phyloP scores from a whole-genome alignment of 2,113 vertebrate genomes.

The sheep (Ovis aries) region ARS-UI_Ramb_v3.0 NC_056074.1:10467001-10467500 shows the following conservation, averaged over 20 bases:
- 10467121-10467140: not conserved
- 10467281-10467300: not conserved
- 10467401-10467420: not conserved
- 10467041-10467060: conserved; percentile 34
- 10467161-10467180: not conserved
- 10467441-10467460: not conserved
- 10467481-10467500: not conserved
- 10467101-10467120: not conserved
- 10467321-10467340: not conserved
- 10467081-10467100: not conserved
- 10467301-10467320: not conserved
- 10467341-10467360: not conserved
- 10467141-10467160: not conserved
- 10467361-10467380: not conserved
- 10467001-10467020: conserved; percentile 53
- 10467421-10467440: not conserved
- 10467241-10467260: not conserved
- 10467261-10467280: not conserved
- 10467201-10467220: not conserved
- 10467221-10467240: not conserved
- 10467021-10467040: conserved; percentile 10
- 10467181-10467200: conserved; percentile 3
- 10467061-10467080: not conserved
- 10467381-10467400: not conserved
- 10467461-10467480: not conserved